Conservation (phyloP, 2,797 vertebrate species). For the Mus minutoides region DNA sequence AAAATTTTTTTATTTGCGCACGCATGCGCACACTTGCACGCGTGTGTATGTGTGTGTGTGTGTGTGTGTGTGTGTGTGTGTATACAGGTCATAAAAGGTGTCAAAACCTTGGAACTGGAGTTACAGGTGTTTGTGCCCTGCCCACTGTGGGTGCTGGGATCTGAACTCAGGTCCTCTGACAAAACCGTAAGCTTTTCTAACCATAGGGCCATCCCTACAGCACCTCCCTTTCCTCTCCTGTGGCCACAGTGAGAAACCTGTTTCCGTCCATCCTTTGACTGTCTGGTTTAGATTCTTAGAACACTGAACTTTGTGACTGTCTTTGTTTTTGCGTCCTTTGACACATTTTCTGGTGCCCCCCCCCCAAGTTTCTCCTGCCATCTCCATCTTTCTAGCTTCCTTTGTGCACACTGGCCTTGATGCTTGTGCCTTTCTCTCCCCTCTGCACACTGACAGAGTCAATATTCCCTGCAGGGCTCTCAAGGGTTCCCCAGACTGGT, state of each 20-base stretch:
- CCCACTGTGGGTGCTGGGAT: not conserved
- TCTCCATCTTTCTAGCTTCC: not conserved
- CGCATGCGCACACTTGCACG: too few relatives aligned
- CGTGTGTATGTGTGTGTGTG: too few relatives aligned
- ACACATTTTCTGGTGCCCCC: not conserved
- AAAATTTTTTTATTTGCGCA: not conserved
- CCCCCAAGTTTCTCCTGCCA: not conserved
- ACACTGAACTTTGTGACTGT: not conserved
- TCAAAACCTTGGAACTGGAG: not conserved
- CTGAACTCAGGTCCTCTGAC: not conserved
- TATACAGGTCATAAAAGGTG: not conserved
- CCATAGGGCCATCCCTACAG: not conserved
- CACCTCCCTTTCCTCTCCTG: not conserved
- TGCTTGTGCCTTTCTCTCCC: not conserved
- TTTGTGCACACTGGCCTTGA: not conserved
- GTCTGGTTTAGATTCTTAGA: not conserved
- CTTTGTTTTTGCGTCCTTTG: not conserved
- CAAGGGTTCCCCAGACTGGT: not conserved
- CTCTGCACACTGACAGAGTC: not conserved
- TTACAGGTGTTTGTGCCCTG: not conserved
- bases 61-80: not conserved
- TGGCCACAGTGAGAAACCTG: not conserved
- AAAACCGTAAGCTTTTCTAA: not conserved
- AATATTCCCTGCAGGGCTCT: slow-evolving; percentile 3
- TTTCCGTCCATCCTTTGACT: not conserved